Evolutionary conservation across 1,140 invertebrate species (phyloP), one percentile per base, ranked within the genome.

Genomic region (Psix sp.): DNA sequence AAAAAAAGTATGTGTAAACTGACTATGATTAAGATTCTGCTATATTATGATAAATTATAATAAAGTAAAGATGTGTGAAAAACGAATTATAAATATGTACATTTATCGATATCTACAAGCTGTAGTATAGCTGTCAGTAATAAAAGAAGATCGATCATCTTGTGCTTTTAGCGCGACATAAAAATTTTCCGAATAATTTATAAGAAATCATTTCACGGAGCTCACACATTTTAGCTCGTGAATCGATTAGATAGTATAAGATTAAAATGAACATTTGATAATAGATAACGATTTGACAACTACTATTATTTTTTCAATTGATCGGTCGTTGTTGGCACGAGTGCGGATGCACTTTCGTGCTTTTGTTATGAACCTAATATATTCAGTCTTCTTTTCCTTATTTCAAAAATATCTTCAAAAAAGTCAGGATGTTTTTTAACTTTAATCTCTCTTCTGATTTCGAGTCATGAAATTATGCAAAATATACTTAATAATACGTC

Each of bases 201-300:
- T 54, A 31, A 20, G 51, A 45, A 13, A 63, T 63, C 51, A 65
- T 72, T 65, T 40, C 51, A 63, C 42, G 26, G 24, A 24, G 7
- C 13, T 10, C 11, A 16, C 3, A 14, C 51, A 65, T 54, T 73
- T 36, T 29, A 48, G 29, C 39, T 60, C 54, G 31, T 40, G 60
- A 60, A 73, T 65, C 52, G 70, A 73, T 66, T 70, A 70, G 66
- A 66, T 48, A 42, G 56, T 33, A 49, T 56, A 54, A 35, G 60
- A 73, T 65, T 66, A 60, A 73, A 73, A 63, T 65, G 68, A 65
- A 73, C 60, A 66, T 54, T 65, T 63, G 60, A 73, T 73, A 52
- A 52, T 54, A 66, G 60, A 73, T 73, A 73, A 73, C 54, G 40
- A 26, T 26, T 35, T 60, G 20, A 65, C 45, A 42, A 36, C 46